phyloP scores from a whole-genome alignment of 2,888 invertebrate genomes.

The Caenorhabditis virilis region DNA sequence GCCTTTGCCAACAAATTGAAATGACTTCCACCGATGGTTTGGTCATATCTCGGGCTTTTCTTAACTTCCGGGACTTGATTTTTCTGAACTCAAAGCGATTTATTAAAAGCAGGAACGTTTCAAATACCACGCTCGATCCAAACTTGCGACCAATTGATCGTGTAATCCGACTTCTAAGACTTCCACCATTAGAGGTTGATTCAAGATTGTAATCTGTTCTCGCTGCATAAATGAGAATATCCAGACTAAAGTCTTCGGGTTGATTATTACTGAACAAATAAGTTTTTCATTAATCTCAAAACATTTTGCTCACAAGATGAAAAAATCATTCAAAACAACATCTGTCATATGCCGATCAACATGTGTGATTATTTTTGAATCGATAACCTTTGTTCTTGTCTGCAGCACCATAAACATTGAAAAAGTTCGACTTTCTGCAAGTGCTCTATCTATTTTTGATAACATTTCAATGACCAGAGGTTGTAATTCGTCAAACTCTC shows the following conservation, averaged over 20 bases:
- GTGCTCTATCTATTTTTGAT: no score
- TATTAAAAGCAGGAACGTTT: no score
- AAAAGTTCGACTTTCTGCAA: slow-evolving; percentile 49
- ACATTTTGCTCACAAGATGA: slow-evolving; percentile 42
- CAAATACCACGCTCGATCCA: slow-evolving; percentile 43
- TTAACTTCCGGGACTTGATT: slow-evolving; percentile 19
- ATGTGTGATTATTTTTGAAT: slow-evolving; percentile 47
- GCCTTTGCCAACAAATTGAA: slow-evolving; percentile 51
- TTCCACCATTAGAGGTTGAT: slow-evolving; percentile 28
- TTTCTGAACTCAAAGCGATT: no score
- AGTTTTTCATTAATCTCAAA: not conserved
- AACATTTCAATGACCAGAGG: no score
- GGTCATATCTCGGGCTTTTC: slow-evolving; percentile 20
- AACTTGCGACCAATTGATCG: slow-evolving; percentile 52
- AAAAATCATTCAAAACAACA: slow-evolving; percentile 49
- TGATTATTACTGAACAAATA: slow-evolving; percentile 42
- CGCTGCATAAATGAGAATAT: slow-evolving; percentile 45
- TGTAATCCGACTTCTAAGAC: slow-evolving; percentile 45
- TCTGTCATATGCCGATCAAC: slow-evolving; percentile 51
- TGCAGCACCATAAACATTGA: slow-evolving; percentile 53
- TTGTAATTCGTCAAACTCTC: no score
- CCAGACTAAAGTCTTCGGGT: slow-evolving; percentile 50
- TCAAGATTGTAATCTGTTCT: slow-evolving; percentile 45
- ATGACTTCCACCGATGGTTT: slow-evolving; percentile 39
- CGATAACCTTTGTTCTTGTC: slow-evolving; percentile 46